phyloP scores from a whole-genome alignment of 2,797 vertebrate species.

The Craterocephalus amniculus region DNA sequence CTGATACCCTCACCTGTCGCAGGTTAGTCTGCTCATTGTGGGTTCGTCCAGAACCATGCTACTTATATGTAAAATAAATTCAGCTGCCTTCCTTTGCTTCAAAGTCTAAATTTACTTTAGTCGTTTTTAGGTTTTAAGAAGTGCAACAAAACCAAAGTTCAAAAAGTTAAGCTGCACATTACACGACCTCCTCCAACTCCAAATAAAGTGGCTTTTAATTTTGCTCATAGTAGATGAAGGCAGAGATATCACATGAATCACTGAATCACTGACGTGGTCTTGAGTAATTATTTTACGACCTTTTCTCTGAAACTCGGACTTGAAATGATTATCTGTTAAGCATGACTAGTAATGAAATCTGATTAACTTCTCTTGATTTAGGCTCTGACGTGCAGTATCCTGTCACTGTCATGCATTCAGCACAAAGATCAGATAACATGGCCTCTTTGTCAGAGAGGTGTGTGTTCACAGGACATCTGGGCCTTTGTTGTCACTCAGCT shows the following conservation, averaged over 20 bases:
- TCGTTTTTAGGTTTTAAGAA: neutral
- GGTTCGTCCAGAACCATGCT: no score
- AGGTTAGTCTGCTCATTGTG: no score
- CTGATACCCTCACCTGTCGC: no score
- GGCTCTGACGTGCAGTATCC: neutral
- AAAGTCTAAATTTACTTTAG: neutral
- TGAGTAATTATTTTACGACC: constrained; percentile 15
- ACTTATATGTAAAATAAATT: no score
- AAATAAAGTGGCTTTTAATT: constrained; percentile 16
- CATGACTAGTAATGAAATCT: constrained; percentile 26
- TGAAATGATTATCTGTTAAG: constrained; percentile 26
- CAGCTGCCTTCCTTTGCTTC: neutral
- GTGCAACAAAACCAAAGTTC: neutral
- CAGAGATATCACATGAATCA: constrained; percentile 26
- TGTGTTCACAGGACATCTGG: constrained; percentile 60
- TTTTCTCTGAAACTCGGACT: constrained; percentile 11
- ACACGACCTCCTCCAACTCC: constrained; percentile 5
- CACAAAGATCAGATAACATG: constrained; percentile 50
- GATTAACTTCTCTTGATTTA: constrained; percentile 10
- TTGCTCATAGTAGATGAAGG: neutral
- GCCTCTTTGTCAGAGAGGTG: constrained; percentile 53
- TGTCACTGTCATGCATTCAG: neutral
- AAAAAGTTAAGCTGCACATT: neutral
- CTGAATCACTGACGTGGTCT: neutral
- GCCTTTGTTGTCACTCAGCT: constrained; percentile 24